Evolutionary conservation across 1,140 invertebrate genomes (phyloP), one percentile per base, ranked within the genome.

Genomic region (Ceratitis capitata): DNA sequence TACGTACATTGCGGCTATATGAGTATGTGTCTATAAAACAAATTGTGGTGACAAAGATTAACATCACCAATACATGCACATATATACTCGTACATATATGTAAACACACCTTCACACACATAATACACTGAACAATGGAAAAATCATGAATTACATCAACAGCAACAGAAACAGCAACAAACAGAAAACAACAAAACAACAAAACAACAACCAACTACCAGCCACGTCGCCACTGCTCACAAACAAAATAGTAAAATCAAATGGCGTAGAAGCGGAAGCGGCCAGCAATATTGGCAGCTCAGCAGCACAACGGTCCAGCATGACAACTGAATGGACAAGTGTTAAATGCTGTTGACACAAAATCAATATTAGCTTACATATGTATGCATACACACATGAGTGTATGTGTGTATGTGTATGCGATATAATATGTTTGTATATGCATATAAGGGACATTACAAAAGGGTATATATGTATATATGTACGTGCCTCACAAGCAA

Each of bases 291-390:
- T 78, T 78, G 69, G 39, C 69, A 78, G 69, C 39, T 5, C 39
- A 23, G 42, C 19, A 78, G 9, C 39, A 42, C 39, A 64, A 64
- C 29, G 35, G 32, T n/a, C n/a, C 23, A 29, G 26, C 9, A 61
- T 23, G 61, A 32, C 32, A 78, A 78, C 35, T 45, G 39, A 78
- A 78, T 47, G 69, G 39, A 85, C 85, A 85, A 83, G 82, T 84
- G 85, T 49, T 85, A 85, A 85, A 85, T 69, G 82, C 23, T 85
- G 85, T 85, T 85, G 85, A 85, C 85, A 85, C 58, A 85, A 85
- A 84, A 82, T 85, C 85, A 85, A 85, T 85, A 85, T 69, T 85
- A 85, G 82, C 61, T 51, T 61, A 45, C 19, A 35, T 53, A 49
- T 84, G 61, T 10, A 1, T 42, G 23, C 26, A 61, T 26, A 61